These are phyloP conservation scores for Alfaro cultratus DNA, from an alignment of 2,797 vertebrate species.

Conservation along the genomic window DNA sequence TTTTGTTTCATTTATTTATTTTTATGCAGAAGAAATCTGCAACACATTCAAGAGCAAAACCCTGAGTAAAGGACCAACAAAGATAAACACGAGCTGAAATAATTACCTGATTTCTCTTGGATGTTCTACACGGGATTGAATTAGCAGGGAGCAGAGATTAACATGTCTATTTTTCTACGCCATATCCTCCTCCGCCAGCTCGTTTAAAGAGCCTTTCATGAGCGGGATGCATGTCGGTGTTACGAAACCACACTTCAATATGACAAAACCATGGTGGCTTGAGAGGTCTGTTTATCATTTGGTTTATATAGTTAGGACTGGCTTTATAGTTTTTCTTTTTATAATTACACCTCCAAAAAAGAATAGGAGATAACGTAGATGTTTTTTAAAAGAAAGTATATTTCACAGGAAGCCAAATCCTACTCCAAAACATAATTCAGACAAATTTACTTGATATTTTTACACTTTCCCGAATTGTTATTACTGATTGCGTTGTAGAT, in stretches of 20 bases:
- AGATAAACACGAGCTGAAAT: constrained; percentile 39
- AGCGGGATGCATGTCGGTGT: constrained; percentile 20
- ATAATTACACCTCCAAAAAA: neutral
- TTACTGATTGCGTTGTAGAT: neutral
- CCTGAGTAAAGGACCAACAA: constrained; percentile 38
- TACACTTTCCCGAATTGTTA: neutral
- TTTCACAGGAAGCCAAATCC: neutral
- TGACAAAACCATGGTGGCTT: neutral
- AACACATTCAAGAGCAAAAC: constrained; percentile 35
- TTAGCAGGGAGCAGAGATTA: constrained; percentile 38
- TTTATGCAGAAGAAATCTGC: constrained; percentile 40
- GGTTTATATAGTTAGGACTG: neutral
- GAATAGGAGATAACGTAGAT: neutral
- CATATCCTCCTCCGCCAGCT: constrained; percentile 31
- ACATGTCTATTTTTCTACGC: constrained; percentile 25
- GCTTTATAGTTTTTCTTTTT: neutral
- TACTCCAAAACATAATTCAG: neutral
- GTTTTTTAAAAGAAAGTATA: neutral
- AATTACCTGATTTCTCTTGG: constrained; percentile 51
- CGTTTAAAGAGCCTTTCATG: constrained; percentile 31
- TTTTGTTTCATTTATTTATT: constrained; percentile 16
- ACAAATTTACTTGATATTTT: neutral
- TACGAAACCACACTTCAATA: constrained; percentile 8
- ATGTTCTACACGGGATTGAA: constrained; percentile 33
- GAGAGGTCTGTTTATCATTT: neutral